Conservation (phyloP, 2,113 vertebrate species). For the Burhinus bistriatus region DNA sequence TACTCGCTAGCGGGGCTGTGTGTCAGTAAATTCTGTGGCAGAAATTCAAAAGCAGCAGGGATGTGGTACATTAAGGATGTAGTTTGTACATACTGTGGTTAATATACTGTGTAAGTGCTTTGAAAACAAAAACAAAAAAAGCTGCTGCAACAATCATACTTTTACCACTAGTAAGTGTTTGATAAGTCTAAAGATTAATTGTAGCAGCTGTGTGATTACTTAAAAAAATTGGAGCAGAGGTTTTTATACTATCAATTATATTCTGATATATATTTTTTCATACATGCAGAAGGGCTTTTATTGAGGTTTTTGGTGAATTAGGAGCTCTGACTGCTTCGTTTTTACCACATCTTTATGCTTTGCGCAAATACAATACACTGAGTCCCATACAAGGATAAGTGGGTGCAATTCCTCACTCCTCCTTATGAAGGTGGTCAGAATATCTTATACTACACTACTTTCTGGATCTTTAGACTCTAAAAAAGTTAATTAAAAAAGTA, state of each 20-base stretch:
- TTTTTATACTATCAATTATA: background rate
- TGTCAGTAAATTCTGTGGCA: background rate
- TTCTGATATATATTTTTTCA: background rate
- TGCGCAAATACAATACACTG: background rate
- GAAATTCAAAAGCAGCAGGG: background rate
- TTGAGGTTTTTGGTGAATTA: background rate
- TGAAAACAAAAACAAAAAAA: background rate
- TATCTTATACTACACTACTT: background rate
- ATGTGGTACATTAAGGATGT: background rate
- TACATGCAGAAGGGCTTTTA: background rate
- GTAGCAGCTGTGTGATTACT: background rate
- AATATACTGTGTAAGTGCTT: accelerated
- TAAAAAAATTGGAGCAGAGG: background rate
- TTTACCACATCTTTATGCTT: background rate
- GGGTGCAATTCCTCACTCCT: background rate
- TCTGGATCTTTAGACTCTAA: background rate
- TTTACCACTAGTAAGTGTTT: background rate
- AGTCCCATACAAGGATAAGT: background rate
- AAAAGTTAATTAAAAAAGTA: background rate
- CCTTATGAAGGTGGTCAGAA: background rate
- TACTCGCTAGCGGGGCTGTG: background rate
- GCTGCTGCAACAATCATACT: background rate
- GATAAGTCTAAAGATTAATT: background rate
- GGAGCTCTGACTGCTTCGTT: background rate
- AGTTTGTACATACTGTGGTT: background rate